Base-by-base conservation (phyloP, 2,888 invertebrate species). In the Apamea monoglypha region DNA sequence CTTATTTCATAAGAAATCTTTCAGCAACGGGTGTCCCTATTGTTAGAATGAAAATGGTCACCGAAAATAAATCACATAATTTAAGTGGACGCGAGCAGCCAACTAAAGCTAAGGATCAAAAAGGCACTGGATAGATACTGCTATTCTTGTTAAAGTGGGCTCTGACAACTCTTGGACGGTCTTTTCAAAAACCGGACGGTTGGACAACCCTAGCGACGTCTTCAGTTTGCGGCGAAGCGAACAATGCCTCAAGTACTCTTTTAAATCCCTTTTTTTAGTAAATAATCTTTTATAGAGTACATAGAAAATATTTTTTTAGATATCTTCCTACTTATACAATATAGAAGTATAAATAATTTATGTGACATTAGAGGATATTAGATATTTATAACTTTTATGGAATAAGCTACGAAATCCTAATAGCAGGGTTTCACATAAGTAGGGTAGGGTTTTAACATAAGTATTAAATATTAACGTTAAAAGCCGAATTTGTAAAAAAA, bases 61-160 rank as follows among this genome's bases (percentile, higher is more conserved):
- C 73, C 1, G 4, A 72, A 82, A 40, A 21, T n/a, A 44, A 74
- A 32, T 59, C 25, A n/a, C 36, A 73, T 82, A 61, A 66, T 77
- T 77, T 3, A 32, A 78, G 64, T 66, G 47, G 25, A 18, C 14
- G 29, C 44, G 0, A 5, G 36, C 29, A 83, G 32, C 53, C 32
- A 76, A 64, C 53, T 50, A 47, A 40, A 56, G 8, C 18, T n/a
- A 56, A 78, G 47, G 12, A 61, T 44, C 50, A 53, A 67, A 64
- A 84, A 44, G 67, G 14, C 36, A 68, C 61, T 61, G n/a, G 25
- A 68, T 32, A 32, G 59, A 29, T 29, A 61, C 50, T 36, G 61
- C 36, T 80, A 47, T 80, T 81, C 68, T 85, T 61, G 69, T 81
- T 80, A 21, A 85, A 80, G 80, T 56, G 59, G 81, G 18, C 80